Conservation (phyloP, 2,888 invertebrate genomes). For the Leptopilina drosophilae region DNA sequence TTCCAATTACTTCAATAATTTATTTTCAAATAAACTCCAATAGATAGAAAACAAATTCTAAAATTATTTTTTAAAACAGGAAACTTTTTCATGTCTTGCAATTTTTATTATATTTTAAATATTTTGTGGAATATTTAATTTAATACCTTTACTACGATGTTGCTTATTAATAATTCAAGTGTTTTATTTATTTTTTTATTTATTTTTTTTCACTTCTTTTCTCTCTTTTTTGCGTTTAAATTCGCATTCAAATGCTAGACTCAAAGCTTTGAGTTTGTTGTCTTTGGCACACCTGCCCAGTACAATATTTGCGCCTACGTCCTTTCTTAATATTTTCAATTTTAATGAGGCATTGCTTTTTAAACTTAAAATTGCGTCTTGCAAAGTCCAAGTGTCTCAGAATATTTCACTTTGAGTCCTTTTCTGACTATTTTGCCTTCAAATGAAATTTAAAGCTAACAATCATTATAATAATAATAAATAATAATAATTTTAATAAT, state of each 20-base stretch:
- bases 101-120: too few species aligned
- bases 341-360: constrained; percentile 31
- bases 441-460: not conserved
- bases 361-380: not conserved
- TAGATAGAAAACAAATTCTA: too few species aligned
- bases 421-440: not conserved
- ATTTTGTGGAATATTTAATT: too few species aligned
- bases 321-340: constrained; percentile 32
- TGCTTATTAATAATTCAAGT: not conserved
- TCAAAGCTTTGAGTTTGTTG: constrained; percentile 57
- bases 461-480: too few species aligned
- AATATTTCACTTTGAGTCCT: not conserved
- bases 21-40: too few species aligned
- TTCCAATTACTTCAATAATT: too few species aligned
- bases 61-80: too few species aligned
- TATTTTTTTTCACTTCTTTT: constrained; percentile 46
- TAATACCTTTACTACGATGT: too few species aligned
- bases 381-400: not conserved
- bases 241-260: constrained; percentile 44
- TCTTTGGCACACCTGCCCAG: constrained; percentile 58
- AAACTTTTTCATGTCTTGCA: too few species aligned
- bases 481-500: too few species aligned
- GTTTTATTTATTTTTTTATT: too few species aligned
- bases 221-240: constrained; percentile 48
- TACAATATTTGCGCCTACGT: constrained; percentile 55